A percentile compares a stretch with the other conserved stretches of the same genome.
These are phyloP conservation scores for Clinocottus analis DNA, from an alignment of 2,113 vertebrate species.

Conservation along the genomic window DNA sequence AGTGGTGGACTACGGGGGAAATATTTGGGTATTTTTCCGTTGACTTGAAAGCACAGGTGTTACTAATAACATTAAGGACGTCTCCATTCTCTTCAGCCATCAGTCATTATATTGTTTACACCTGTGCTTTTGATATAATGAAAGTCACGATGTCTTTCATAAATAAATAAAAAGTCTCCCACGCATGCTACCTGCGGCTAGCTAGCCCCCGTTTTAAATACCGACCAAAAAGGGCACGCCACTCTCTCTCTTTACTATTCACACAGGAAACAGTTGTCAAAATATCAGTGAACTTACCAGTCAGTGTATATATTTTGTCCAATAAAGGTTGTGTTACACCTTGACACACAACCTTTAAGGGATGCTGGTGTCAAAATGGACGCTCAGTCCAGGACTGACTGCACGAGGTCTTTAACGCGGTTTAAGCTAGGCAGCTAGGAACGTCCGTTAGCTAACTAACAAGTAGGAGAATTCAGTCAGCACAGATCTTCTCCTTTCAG, in stretches of 20 bases:
- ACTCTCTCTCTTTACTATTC: background rate
- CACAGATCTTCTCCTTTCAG: background rate
- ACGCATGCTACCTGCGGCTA: background rate
- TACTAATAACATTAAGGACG: background rate
- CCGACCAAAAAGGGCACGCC: background rate
- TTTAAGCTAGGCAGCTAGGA: background rate
- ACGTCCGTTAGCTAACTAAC: background rate
- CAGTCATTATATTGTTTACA: too few species aligned
- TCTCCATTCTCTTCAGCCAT: background rate
- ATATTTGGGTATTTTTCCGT: background rate
- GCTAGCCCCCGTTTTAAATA: too few species aligned
- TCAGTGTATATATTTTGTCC: slow-evolving; percentile 3
- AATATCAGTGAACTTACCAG: background rate
- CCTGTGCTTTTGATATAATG: background rate
- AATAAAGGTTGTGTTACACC: slow-evolving; percentile 15
- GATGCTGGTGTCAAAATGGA: background rate
- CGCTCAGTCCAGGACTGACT: background rate
- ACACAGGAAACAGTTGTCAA: background rate
- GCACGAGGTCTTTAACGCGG: background rate
- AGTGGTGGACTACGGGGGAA: background rate
- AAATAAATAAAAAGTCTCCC: background rate
- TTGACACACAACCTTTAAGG: slow-evolving; percentile 18
- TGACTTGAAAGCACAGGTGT: background rate
- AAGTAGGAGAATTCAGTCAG: background rate
- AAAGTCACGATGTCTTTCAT: background rate